phyloP scores from a whole-genome alignment of 2,888 invertebrate species.

The Tinea trinotella region DNA sequence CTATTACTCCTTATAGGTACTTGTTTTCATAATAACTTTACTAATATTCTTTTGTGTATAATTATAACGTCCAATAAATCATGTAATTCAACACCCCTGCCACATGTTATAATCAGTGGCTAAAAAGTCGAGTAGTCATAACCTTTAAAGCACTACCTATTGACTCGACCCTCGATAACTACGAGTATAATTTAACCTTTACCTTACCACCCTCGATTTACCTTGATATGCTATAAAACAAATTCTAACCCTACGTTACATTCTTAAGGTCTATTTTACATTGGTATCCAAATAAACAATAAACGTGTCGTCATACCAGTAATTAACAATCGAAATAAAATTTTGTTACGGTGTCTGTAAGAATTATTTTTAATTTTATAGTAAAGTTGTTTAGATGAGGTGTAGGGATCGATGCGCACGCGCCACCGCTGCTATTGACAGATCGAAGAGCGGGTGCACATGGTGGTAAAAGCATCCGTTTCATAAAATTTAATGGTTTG shows the following conservation, averaged over 20 bases:
- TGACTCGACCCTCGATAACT: not conserved
- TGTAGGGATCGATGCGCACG: conserved; percentile 8
- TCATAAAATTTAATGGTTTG: conserved; percentile 67
- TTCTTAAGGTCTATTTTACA: conserved; percentile 2
- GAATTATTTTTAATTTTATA: conserved; percentile 26
- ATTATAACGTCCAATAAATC: not conserved
- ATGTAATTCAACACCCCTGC: conserved; percentile 10
- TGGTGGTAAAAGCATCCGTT: conserved; percentile 66
- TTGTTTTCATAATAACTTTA: not conserved
- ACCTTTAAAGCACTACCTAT: conserved; percentile 14
- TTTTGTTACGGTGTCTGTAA: conserved; percentile 25
- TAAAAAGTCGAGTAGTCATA: conserved; percentile 17
- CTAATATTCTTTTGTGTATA: not conserved
- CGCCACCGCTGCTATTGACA: conserved; percentile 46
- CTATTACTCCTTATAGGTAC: not conserved
- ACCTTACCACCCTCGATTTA: conserved; percentile 20
- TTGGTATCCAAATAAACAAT: conserved; percentile 3
- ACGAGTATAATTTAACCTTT: conserved; percentile 17
- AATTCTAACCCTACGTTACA: not conserved
- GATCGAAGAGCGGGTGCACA: conserved; percentile 53
- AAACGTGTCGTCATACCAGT: conserved; percentile 19
- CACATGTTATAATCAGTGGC: conserved; percentile 4
- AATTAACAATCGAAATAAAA: conserved; percentile 24
- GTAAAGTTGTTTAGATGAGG: conserved; percentile 9
- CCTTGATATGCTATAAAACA: not conserved